A percentile compares a stretch with the other conserved stretches of the same genome.
Evolutionary conservation across 1,140 invertebrate genomes (phyloP).

Genomic region (Streblospio benedicti): DNA sequence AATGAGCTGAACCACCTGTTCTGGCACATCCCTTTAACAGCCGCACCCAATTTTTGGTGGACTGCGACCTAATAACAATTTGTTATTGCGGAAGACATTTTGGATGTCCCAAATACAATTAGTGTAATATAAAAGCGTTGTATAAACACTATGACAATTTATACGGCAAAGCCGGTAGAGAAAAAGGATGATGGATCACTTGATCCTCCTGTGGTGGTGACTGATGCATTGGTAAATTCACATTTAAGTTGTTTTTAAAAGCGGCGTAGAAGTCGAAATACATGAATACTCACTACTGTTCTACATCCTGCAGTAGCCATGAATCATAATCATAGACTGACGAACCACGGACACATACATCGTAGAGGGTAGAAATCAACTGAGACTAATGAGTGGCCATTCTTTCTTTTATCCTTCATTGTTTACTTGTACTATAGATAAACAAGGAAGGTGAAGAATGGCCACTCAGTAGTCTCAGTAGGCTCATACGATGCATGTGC

Average conservation of each 20-base stretch:
- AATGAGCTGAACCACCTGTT: too few relatives aligned
- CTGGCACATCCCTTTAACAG: too few relatives aligned
- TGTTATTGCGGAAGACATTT: too few relatives aligned
- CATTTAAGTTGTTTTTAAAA: not conserved
- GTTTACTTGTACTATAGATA: not conserved
- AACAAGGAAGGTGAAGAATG: too few relatives aligned
- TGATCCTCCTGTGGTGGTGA: slow-evolving; percentile 5
- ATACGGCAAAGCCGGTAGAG: slow-evolving; percentile 10
- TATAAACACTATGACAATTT: slow-evolving; percentile 12
- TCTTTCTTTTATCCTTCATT: too few relatives aligned
- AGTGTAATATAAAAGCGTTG: not conserved
- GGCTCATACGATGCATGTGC: too few relatives aligned
- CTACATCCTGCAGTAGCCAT: not conserved
- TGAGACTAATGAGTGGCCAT: too few relatives aligned
- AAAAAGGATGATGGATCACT: slow-evolving; percentile 7
- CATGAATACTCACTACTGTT: not conserved
- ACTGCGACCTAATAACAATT: too few relatives aligned
- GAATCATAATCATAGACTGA: not conserved
- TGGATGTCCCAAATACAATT: not conserved
- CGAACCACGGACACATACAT: too few relatives aligned
- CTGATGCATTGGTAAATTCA: slow-evolving; percentile 1
- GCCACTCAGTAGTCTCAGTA: too few relatives aligned
- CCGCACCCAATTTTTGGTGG: too few relatives aligned
- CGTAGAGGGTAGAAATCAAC: too few relatives aligned
- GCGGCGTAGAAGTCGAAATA: not conserved